phyloP scores from a whole-genome alignment of 2,113 vertebrate species.

The Forbesichthys agassizii region DNA sequence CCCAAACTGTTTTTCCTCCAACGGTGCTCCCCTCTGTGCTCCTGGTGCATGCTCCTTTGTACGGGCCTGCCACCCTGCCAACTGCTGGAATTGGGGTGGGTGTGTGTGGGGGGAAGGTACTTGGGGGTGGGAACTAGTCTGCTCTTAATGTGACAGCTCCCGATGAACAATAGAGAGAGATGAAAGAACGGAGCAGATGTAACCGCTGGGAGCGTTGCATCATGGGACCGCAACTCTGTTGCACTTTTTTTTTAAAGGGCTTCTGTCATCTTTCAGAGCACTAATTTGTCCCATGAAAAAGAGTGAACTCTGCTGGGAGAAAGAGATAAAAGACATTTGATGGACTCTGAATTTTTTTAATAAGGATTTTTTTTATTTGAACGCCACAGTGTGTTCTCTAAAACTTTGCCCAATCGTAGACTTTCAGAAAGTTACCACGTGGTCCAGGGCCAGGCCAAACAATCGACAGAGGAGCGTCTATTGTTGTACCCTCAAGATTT shows the following conservation, averaged over 20 bases:
- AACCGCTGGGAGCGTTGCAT: slow-evolving; percentile 95
- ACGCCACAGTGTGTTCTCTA: slow-evolving; percentile 53
- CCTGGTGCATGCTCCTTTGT: slow-evolving; percentile 89
- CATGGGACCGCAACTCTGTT: slow-evolving; percentile 88
- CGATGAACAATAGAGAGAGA: slow-evolving; percentile 93
- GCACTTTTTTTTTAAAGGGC: slow-evolving; percentile 66
- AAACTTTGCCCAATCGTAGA: slow-evolving; percentile 48
- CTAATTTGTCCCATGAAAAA: slow-evolving; percentile 78
- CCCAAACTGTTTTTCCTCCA: slow-evolving; percentile 99
- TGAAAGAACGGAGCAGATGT: slow-evolving; percentile 98
- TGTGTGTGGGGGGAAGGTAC: slow-evolving; percentile 85
- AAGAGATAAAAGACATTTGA: slow-evolving; percentile 73
- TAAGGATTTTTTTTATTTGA: slow-evolving; percentile 57
- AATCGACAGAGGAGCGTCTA: slow-evolving; percentile 11
- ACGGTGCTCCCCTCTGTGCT: slow-evolving; percentile 89
- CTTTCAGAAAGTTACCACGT: slow-evolving; percentile 26
- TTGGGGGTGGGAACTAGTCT: slow-evolving; percentile 75
- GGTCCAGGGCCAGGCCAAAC: slow-evolving; percentile 22
- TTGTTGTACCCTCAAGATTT: slow-evolving; percentile 38
- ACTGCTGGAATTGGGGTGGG: slow-evolving; percentile 84
- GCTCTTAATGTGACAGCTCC: slow-evolving; percentile 97
- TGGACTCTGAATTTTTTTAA: slow-evolving; percentile 62
- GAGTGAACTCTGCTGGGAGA: slow-evolving; percentile 62
- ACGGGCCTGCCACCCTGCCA: slow-evolving; percentile 91
- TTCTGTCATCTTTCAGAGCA: slow-evolving; percentile 73